Percentiles rank a stretch among this genome's conserved stretches.
phyloP scores from a whole-genome alignment of 2,888 invertebrate genomes.

The Melolontha melolontha region DNA sequence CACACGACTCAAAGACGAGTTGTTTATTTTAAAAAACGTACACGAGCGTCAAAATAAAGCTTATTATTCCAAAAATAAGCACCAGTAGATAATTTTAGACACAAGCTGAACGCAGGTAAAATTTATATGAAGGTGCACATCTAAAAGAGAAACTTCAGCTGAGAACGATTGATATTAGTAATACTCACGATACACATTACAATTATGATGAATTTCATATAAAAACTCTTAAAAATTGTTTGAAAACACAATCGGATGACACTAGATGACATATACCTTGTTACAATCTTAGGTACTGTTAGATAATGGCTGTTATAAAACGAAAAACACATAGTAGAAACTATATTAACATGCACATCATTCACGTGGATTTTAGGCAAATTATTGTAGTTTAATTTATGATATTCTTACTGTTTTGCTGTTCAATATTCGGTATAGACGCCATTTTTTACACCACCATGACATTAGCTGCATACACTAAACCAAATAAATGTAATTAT shows the following conservation, averaged over 20 bases:
- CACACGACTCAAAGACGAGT: constrained; percentile 14
- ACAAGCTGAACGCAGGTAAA: constrained; percentile 27
- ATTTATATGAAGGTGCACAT: constrained; percentile 19
- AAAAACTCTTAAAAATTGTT: constrained; percentile 37
- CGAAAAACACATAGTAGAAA: constrained; percentile 4
- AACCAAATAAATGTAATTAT: constrained; percentile 13
- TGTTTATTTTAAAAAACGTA: constrained; percentile 19
- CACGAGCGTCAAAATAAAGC: constrained; percentile 32
- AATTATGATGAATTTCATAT: constrained; percentile 9
- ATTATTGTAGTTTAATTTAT: constrained; percentile 38
- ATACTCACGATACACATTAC: constrained; percentile 31
- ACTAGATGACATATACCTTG: constrained; percentile 37
- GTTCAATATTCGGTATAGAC: constrained; percentile 62
- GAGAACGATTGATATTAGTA: constrained; percentile 2
- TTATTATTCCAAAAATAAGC: constrained; percentile 39
- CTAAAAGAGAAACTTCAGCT: not conserved
- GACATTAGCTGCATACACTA: constrained; percentile 46
- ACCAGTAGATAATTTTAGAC: constrained; percentile 31
- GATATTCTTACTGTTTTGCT: constrained; percentile 62
- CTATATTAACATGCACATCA: constrained; percentile 20
- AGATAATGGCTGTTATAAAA: constrained; percentile 13
- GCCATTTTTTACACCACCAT: constrained; percentile 60
- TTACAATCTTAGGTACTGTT: constrained; percentile 2
- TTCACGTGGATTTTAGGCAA: constrained; percentile 14
- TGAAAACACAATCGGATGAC: constrained; percentile 40